phyloP scores from a whole-genome alignment of 2,113 vertebrate species.

The Colius striatus region DNA sequence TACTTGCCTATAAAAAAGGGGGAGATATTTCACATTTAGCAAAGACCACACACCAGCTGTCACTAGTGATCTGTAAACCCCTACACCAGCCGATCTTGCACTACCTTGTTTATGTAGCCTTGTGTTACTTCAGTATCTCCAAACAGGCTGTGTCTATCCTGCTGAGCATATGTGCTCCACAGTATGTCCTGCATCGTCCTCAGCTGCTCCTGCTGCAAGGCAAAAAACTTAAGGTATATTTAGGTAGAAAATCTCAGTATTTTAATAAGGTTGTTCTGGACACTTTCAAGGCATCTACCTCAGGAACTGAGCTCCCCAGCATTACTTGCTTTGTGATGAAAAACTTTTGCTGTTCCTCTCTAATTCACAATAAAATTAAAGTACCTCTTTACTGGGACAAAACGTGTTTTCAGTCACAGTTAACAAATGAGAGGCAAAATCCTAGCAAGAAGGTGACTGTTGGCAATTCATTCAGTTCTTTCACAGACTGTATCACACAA shows the following conservation, averaged over 20 bases:
- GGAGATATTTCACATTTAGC: neutral
- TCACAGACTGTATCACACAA: neutral
- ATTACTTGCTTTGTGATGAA: neutral
- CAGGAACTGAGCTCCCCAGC: neutral
- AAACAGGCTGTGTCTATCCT: neutral
- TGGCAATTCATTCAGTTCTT: neutral
- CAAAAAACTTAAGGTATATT: neutral
- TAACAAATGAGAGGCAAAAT: neutral
- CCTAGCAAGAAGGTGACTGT: neutral
- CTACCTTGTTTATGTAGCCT: neutral
- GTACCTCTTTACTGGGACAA: neutral
- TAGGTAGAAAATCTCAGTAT: neutral
- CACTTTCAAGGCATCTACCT: neutral
- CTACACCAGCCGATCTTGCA: neutral
- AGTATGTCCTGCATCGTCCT: accelerated
- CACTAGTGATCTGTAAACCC: neutral
- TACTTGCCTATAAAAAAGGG: neutral
- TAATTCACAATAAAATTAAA: neutral
- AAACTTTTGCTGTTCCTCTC: neutral
- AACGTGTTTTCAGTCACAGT: neutral
- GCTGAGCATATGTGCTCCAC: neutral
- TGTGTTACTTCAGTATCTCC: neutral
- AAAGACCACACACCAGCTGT: accelerated
- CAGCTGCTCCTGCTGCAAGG: neutral
- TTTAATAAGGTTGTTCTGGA: neutral